phyloP scores from a whole-genome alignment of 2,113 vertebrate species.

The Lutjanus erythropterus region DNA sequence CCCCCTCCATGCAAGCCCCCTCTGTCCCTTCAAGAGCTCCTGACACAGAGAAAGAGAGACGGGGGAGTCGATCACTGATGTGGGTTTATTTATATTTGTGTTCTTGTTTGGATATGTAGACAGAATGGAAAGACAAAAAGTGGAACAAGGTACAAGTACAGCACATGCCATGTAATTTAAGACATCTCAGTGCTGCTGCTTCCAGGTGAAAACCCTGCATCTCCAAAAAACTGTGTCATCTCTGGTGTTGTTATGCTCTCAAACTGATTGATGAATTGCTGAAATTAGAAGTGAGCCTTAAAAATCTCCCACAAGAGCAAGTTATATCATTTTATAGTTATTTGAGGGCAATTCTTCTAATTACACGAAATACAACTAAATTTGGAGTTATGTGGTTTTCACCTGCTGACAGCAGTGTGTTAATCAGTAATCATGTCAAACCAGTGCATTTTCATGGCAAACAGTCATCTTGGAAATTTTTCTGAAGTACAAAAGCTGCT shows the following conservation, averaged over 20 bases:
- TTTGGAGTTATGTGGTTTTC: conserved; percentile 37
- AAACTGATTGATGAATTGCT: background rate
- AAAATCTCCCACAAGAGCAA: background rate
- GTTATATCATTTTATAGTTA: too few relatives aligned
- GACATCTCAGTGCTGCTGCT: conserved; percentile 34
- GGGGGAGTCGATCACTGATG: conserved; percentile 65
- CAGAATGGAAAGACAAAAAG: conserved; percentile 54
- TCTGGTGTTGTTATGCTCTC: background rate
- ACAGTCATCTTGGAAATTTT: conserved; percentile 44
- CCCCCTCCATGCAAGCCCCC: conserved; percentile 65
- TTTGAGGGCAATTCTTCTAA: background rate
- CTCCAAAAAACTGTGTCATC: background rate
- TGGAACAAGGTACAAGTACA: conserved; percentile 58
- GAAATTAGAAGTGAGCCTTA: background rate
- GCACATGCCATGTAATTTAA: conserved; percentile 59
- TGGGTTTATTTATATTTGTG: conserved; percentile 70
- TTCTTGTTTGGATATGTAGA: conserved; percentile 47
- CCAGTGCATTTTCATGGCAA: conserved; percentile 81
- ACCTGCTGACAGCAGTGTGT: conserved; percentile 39
- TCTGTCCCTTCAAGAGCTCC: conserved; percentile 65
- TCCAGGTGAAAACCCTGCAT: conserved; percentile 39
- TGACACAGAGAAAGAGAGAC: conserved; percentile 81
- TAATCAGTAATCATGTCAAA: conserved; percentile 51
- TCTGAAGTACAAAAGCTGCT: conserved; percentile 22
- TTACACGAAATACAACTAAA: too few relatives aligned